Percentiles rank a stretch among this genome's conserved stretches.
Conservation (phyloP, 2,113 vertebrate species). For the Sakesphorus luctuosus region DNA sequence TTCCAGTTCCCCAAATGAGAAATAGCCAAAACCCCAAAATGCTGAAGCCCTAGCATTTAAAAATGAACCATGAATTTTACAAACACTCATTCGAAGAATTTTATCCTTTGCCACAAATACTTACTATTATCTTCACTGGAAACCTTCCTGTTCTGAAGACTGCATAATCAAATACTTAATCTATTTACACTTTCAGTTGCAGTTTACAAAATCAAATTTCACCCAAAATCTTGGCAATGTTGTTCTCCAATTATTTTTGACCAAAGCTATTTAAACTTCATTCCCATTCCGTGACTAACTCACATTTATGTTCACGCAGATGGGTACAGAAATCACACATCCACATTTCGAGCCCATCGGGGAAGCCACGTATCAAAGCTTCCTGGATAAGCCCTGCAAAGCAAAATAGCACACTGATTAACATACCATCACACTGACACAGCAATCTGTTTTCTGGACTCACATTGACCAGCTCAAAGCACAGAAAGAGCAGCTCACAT, state of each 20-base stretch:
- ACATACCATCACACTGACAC: neutral
- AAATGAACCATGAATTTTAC: conserved; percentile 18
- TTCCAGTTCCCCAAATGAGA: conserved; percentile 45
- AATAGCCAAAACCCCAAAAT: neutral
- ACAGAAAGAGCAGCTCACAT: neutral
- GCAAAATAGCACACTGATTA: neutral
- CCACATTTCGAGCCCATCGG: neutral
- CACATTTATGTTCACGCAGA: neutral
- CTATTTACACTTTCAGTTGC: neutral
- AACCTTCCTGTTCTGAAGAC: neutral
- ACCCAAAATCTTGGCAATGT: neutral
- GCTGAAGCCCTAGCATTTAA: conserved; percentile 26
- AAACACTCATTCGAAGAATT: conserved; percentile 29
- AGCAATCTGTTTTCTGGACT: neutral
- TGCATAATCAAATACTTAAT: neutral
- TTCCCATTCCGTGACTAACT: neutral
- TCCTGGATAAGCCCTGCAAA: neutral
- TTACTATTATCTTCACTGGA: neutral
- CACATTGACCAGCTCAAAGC: neutral
- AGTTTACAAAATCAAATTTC: neutral
- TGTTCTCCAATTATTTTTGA: neutral
- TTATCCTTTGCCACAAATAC: neutral
- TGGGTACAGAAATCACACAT: neutral
- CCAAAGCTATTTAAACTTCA: neutral
- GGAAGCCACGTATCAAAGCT: neutral